These are phyloP conservation scores for Mythimna impura DNA, from an alignment of 2,888 invertebrate genomes.

Conservation along the genomic window DNA sequence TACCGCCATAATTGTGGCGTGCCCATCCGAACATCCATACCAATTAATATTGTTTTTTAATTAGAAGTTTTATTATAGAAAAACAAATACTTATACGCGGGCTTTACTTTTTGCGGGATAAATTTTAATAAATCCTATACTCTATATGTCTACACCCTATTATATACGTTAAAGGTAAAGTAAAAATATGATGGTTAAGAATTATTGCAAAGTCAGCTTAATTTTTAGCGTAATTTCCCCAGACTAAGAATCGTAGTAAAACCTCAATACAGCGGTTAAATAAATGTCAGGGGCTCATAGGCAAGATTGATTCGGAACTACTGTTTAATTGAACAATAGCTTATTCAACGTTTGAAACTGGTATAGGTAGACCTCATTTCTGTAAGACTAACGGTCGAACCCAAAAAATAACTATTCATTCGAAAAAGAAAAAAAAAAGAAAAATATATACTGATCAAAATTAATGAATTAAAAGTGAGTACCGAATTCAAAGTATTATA, in stretches of 20 bases:
- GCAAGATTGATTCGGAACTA: conserved; percentile 42
- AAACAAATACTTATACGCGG: too few species aligned
- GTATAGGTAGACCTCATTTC: conserved; percentile 1
- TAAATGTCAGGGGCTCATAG: conserved; percentile 45
- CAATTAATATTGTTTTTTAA: too few species aligned
- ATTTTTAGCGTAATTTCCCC: too few species aligned
- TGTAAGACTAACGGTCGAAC: background rate
- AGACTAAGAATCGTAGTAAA: background rate
- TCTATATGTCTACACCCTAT: too few species aligned
- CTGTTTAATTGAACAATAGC: conserved; percentile 44
- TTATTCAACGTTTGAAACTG: conserved; percentile 10
- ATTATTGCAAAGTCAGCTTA: too few species aligned
- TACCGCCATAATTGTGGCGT: too few species aligned
- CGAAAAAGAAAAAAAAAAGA: background rate
- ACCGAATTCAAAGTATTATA: conserved; percentile 13
- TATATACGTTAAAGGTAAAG: too few species aligned
- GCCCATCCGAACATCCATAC: too few species aligned
- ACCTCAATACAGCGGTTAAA: conserved; percentile 16
- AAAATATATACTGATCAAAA: background rate
- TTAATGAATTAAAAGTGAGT: background rate
- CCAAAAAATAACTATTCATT: background rate
- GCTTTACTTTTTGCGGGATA: too few species aligned
- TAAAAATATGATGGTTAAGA: too few species aligned
- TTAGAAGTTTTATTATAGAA: too few species aligned
- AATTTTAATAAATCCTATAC: too few species aligned